Percentiles rank a stretch among this genome's conserved stretches.
These are phyloP conservation scores for Leptinotarsa haldemani DNA, from an alignment of 2,888 invertebrate species.

Conservation along the genomic window DNA sequence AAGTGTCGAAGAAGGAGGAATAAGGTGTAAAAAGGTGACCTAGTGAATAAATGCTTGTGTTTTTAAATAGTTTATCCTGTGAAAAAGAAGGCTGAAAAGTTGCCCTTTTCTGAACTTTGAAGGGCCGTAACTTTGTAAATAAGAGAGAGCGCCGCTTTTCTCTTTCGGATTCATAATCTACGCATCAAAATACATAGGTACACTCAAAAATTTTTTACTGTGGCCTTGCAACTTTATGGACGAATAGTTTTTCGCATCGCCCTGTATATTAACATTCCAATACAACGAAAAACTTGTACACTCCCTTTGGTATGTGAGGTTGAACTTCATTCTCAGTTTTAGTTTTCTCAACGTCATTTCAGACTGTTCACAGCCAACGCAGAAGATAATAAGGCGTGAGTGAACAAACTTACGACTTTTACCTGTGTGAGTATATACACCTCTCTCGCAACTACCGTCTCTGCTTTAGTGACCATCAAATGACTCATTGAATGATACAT, in stretches of 20 bases:
- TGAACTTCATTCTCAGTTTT: not conserved
- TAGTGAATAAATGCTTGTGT: no score
- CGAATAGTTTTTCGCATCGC: not conserved
- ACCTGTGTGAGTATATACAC: constrained; percentile 30
- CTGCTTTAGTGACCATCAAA: constrained; percentile 22
- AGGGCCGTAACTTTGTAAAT: no score
- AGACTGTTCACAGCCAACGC: not conserved
- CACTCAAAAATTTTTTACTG: no score
- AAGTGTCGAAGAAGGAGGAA: no score
- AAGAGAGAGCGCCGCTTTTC: no score
- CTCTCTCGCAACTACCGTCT: constrained; percentile 1
- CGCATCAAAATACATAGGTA: no score
- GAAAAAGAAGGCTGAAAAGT: no score
- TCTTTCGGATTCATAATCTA: no score
- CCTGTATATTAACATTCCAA: not conserved
- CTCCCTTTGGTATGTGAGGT: not conserved
- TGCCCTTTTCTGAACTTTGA: no score
- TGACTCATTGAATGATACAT: constrained; percentile 22
- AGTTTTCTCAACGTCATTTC: not conserved
- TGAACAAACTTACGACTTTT: constrained; percentile 36
- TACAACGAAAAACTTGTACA: not conserved
- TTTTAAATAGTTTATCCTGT: no score
- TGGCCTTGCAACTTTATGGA: no score
- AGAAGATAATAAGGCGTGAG: constrained; percentile 19
- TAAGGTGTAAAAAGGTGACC: no score